These are phyloP conservation scores for Procambarus virginalis DNA, from an alignment of 1,140 invertebrate species.

Conservation along the genomic window DNA sequence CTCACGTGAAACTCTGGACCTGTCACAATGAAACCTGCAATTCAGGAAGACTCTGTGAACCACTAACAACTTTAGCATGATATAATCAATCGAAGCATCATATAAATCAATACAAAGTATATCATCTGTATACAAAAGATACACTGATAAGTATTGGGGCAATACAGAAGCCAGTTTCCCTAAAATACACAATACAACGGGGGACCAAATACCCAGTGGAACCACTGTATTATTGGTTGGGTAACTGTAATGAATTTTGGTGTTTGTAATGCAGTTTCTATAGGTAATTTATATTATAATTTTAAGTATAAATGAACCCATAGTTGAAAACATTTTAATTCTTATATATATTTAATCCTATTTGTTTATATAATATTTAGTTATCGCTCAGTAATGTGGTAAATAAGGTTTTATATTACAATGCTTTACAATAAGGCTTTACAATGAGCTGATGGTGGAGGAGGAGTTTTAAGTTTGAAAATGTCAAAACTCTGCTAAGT, in stretches of 20 bases:
- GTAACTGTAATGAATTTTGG: neutral
- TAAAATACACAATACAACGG: constrained; percentile 14
- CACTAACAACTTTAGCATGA: neutral
- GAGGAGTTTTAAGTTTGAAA: too few relatives aligned
- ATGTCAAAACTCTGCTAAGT: too few relatives aligned
- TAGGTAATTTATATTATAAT: too few relatives aligned
- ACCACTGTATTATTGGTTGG: neutral
- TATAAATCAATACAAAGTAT: constrained; percentile 2
- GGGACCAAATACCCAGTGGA: constrained; percentile 32
- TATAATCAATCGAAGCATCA: neutral
- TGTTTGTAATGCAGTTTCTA: neutral
- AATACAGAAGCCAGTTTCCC: constrained; percentile 40
- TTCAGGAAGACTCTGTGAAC: constrained; percentile 35
- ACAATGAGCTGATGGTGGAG: too few relatives aligned
- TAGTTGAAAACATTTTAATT: too few relatives aligned
- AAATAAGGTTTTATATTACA: too few relatives aligned
- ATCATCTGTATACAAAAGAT: constrained; percentile 7
- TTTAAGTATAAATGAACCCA: too few relatives aligned
- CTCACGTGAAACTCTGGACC: neutral
- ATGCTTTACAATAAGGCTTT: too few relatives aligned
- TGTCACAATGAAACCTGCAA: neutral
- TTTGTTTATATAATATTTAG: too few relatives aligned
- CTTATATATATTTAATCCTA: too few relatives aligned
- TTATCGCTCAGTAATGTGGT: too few relatives aligned
- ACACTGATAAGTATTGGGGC: neutral